Conservation (phyloP, 2,113 vertebrate genomes). For the Scomber japonicus region DNA sequence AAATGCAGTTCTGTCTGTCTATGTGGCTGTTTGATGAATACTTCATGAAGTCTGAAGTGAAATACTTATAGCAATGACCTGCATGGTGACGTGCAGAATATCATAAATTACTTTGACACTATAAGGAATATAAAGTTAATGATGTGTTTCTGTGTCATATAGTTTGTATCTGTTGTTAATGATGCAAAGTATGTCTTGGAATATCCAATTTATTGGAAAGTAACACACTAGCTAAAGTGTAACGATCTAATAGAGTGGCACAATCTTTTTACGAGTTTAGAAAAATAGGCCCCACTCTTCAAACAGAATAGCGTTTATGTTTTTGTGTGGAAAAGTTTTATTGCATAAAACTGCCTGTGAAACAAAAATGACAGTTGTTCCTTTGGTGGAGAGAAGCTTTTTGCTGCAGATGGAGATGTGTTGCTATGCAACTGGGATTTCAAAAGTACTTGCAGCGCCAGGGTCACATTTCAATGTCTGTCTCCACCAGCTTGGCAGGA, state of each 20-base stretch:
- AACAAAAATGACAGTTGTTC: constrained; percentile 71
- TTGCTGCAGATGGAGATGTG: constrained; percentile 71
- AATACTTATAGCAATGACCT: constrained; percentile 23
- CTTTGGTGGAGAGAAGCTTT: constrained; percentile 57
- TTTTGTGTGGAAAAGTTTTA: constrained; percentile 40
- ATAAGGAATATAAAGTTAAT: neutral
- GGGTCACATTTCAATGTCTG: constrained; percentile 75
- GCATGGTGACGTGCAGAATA: constrained; percentile 11
- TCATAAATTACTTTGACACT: constrained; percentile 5
- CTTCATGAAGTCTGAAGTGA: constrained; percentile 12
- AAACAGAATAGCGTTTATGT: constrained; percentile 29
- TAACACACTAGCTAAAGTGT: neutral
- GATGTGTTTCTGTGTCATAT: neutral
- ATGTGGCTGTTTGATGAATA: constrained; percentile 10
- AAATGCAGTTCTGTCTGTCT: neutral
- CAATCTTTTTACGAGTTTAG: neutral
- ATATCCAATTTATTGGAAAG: neutral
- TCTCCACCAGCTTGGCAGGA: constrained; percentile 64
- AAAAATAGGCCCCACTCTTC: neutral
- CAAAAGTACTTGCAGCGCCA: constrained; percentile 66
- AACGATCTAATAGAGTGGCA: neutral
- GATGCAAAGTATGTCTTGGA: neutral
- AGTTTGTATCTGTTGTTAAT: too few species aligned
- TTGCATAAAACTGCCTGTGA: constrained; percentile 53
- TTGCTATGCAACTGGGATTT: constrained; percentile 84